phyloP scores from a whole-genome alignment of 64 coral and sea anemone species.

The Montipora sp. region DNA sequence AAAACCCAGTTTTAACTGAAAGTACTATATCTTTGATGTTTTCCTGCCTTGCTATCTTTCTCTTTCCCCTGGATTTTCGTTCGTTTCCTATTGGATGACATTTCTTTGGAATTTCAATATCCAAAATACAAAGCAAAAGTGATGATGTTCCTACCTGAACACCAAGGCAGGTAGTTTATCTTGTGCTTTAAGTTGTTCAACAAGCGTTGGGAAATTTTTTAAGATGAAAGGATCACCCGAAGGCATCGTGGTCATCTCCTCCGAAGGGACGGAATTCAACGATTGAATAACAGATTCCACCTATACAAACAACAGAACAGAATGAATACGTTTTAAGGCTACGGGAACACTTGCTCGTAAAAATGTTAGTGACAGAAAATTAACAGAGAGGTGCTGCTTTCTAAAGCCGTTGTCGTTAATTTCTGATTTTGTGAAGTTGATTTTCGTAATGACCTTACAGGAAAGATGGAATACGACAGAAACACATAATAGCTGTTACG shows the following conservation, averaged over 20 bases:
- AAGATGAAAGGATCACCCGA: not conserved
- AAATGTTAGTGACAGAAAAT: too few species aligned
- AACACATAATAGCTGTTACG: too few species aligned
- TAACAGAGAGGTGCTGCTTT: too few species aligned
- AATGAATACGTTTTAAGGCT: not conserved
- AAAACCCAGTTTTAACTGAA: too few species aligned
- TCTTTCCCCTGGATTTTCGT: not conserved
- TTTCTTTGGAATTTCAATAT: too few species aligned
- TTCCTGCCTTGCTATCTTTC: not conserved
- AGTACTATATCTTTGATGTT: too few species aligned
- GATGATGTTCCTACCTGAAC: not conserved
- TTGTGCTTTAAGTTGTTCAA: constrained; percentile 32
- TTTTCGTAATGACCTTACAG: too few species aligned
- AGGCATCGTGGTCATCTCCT: not conserved
- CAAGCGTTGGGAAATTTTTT: not conserved
- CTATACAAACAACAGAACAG: not conserved
- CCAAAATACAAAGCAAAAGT: not conserved
- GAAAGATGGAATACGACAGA: too few species aligned
- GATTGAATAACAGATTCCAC: not conserved
- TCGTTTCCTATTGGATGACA: too few species aligned
- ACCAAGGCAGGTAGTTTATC: constrained; percentile 32
- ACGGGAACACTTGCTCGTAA: too few species aligned
- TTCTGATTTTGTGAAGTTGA: too few species aligned
- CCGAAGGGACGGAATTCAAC: not conserved
- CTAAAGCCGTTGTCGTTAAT: too few species aligned